Evolutionary conservation across 2,113 vertebrate species (phyloP).

Genomic region (Sceloporus tristichus): DNA sequence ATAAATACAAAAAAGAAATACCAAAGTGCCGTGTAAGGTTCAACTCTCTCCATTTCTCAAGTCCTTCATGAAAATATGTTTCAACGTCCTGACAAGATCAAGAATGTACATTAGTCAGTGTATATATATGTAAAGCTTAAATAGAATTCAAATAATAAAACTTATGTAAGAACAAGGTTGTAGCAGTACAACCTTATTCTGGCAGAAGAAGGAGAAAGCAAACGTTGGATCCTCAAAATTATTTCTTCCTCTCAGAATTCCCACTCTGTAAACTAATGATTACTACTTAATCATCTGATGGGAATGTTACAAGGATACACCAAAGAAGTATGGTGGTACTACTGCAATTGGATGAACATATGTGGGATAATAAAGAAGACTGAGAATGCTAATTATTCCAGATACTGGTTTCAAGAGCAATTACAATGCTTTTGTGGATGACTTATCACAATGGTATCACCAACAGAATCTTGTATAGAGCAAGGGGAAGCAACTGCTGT

Average conservation of each 20-base stretch:
- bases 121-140: constrained; percentile 8
- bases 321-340: background rate
- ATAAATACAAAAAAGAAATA: constrained; percentile 64
- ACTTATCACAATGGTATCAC: background rate
- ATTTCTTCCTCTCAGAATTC: background rate
- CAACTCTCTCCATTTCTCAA: constrained; percentile 95
- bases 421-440: background rate
- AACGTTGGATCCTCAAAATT: no score
- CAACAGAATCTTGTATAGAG: no score
- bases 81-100: constrained; percentile 88
- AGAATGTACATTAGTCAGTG: constrained; percentile 51
- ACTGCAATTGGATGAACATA: no score
- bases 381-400: background rate
- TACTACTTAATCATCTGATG: background rate
- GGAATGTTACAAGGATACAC: background rate
- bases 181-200: background rate
- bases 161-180: background rate
- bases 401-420: background rate
- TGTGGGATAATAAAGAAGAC: background rate
- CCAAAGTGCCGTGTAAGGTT: constrained; percentile 94
- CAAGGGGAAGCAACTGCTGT: background rate
- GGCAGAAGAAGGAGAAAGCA: no score
- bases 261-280: background rate
- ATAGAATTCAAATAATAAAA: constrained; percentile 3
- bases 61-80: constrained; percentile 94